These are phyloP conservation scores for Eilema sororculum DNA, from an alignment of 2,888 invertebrate genomes.

Conservation along the genomic window DNA sequence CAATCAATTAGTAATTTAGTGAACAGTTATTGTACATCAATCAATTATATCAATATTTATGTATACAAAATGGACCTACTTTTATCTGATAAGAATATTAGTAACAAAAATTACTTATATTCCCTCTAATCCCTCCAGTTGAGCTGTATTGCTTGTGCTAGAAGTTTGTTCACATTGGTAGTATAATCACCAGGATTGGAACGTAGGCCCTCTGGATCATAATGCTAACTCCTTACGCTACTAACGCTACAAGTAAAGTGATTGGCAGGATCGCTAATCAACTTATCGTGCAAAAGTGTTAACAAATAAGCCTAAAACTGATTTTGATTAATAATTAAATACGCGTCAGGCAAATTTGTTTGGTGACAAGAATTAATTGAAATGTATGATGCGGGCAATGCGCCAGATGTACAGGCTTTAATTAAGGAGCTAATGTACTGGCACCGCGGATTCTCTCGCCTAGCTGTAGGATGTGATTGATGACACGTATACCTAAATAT, in stretches of 20 bases:
- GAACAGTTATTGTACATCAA: neutral
- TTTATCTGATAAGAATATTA: neutral
- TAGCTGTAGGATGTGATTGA: slow-evolving; percentile 75
- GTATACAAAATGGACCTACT: neutral
- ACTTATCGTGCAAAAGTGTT: slow-evolving; percentile 29
- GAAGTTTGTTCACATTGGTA: too few species aligned
- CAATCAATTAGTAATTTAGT: neutral
- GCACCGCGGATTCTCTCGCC: slow-evolving; percentile 60
- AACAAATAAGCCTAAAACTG: slow-evolving; percentile 47
- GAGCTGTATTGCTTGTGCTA: too few species aligned
- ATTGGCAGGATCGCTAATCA: slow-evolving; percentile 14
- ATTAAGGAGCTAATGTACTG: slow-evolving; percentile 84
- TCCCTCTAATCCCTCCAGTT: too few species aligned
- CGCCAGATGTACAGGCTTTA: slow-evolving; percentile 81
- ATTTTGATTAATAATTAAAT: slow-evolving; percentile 70
- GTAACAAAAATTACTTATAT: too few species aligned
- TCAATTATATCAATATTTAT: neutral
- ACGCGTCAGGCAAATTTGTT: slow-evolving; percentile 71
- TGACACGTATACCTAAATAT: slow-evolving; percentile 58
- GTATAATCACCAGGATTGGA: too few species aligned
- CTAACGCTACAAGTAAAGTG: neutral
- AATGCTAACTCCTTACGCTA: too few species aligned
- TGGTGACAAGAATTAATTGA: slow-evolving; percentile 84
- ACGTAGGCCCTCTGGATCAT: too few species aligned
- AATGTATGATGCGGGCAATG: slow-evolving; percentile 75